Evolutionary conservation across 2,797 vertebrate species (phyloP), one percentile per base, ranked within the genome.

Genomic region (Parotocinclus haroldoi): DNA sequence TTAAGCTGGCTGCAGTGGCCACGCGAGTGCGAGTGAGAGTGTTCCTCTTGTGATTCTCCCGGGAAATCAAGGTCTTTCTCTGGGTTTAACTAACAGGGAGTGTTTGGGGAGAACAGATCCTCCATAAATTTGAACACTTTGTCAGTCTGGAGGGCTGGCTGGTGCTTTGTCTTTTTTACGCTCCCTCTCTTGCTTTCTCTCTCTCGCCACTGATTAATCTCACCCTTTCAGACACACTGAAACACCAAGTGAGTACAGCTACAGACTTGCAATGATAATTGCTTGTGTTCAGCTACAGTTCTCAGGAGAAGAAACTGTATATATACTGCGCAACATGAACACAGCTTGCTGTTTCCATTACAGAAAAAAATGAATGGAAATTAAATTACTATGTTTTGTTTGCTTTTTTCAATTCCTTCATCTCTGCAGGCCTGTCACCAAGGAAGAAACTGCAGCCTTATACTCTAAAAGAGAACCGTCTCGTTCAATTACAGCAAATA

Each of bases 1-100:
- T 58, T 39, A 45, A 68, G 39, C 61, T 42, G 56, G 54, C 52
- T 17, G 17, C 54, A 52, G 16, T 54, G 7, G 58, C 58, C 63
- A 68, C 66, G 39, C 12, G 36, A 11, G 39, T 36, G 58, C 44
- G 54, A 18, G 45, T 48, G 63, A 55, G 63, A 55, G 50, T 55
- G 51, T 61, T 48, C 8, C 11, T 74, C 12, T 66, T 46, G 54
- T 60, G 72, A 12, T 36, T 78, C 84, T 82, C 85, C 14, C 9
- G 84, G 85, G 87, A 88, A 89, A 89, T 87, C 85, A 88, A 78
- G 78, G 62, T 59, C 71, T 76, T 67, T 76, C 73, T 76, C 65
- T n/a, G 66, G 75, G 69, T 81, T 76, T 71, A 82, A 82, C 83
- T 81, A 68, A 8, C 7, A 68, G 68, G 64, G 77, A 50, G 64